phyloP scores from a whole-genome alignment of 2,888 invertebrate genomes.

The Sepioteuthis lessoniana region DNA sequence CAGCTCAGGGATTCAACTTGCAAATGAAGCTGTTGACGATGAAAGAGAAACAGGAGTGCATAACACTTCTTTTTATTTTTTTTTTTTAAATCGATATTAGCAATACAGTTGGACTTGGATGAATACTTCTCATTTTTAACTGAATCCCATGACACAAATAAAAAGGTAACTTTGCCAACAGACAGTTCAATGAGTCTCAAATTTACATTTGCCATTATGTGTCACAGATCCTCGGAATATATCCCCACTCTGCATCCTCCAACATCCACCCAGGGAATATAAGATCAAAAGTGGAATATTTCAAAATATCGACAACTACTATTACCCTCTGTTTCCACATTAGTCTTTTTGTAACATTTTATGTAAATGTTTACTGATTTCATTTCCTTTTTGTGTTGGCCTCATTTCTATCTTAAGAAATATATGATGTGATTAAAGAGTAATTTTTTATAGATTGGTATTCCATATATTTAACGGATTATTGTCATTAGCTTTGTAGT shows the following conservation, averaged over 20 bases:
- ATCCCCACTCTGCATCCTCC: no score
- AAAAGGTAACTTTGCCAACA: background rate
- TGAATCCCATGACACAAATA: background rate
- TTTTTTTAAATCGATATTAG: background rate
- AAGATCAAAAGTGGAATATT: background rate
- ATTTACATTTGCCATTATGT: background rate
- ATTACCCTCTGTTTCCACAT: background rate
- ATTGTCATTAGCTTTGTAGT: no score
- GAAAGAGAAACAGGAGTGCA: background rate
- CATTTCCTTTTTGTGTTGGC: background rate
- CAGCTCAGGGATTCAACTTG: constrained; percentile 33
- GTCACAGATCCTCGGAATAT: background rate
- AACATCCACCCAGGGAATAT: background rate
- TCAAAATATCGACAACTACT: background rate
- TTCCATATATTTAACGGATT: no score
- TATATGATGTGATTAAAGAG: no score
- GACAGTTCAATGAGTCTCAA: background rate
- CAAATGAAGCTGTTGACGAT: background rate
- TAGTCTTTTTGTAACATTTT: background rate
- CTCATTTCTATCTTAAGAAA: background rate
- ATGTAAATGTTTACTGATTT: background rate
- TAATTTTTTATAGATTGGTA: no score
- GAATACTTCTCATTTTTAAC: background rate
- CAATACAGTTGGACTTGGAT: background rate
- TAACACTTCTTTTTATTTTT: background rate